Conservation (phyloP, 2,797 vertebrate species). For the Dallia pectoralis region DNA sequence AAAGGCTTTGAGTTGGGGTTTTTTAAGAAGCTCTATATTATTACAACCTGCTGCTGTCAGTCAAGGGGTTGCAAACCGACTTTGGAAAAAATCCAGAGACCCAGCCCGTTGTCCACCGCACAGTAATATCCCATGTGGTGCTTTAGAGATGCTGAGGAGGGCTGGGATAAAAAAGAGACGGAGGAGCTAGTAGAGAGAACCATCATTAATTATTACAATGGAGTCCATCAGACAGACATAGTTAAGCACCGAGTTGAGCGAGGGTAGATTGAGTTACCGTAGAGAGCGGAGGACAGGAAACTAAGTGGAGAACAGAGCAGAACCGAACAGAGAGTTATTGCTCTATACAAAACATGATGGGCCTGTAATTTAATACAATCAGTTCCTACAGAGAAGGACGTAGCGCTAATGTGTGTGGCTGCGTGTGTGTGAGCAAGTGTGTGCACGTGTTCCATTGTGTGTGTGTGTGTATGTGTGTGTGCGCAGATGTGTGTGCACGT, state of each 20-base stretch:
- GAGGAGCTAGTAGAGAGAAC: slow-evolving; percentile 56
- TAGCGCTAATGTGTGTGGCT: no score
- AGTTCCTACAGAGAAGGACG: no score
- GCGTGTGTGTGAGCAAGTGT: no score
- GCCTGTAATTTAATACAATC: no score
- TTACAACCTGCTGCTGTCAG: background rate
- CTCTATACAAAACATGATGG: no score
- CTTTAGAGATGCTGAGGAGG: background rate
- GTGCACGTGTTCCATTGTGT: no score
- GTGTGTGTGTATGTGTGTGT: no score
- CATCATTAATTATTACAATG: slow-evolving; percentile 41
- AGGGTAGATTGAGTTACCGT: slow-evolving; percentile 30
- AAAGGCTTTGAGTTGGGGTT: background rate
- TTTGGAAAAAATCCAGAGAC: background rate
- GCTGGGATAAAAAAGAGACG: slow-evolving; percentile 23
- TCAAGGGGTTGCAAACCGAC: background rate
- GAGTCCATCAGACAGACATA: no score
- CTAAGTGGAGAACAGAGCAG: background rate
- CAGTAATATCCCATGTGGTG: background rate
- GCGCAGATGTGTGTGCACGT: no score
- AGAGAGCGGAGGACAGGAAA: background rate
- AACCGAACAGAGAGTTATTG: no score
- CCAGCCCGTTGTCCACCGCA: background rate
- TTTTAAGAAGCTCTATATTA: background rate
- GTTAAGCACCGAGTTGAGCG: slow-evolving; percentile 29